Base-by-base conservation (phyloP, 2,797 vertebrate genomes). In the Smutsia gigantea region DNA sequence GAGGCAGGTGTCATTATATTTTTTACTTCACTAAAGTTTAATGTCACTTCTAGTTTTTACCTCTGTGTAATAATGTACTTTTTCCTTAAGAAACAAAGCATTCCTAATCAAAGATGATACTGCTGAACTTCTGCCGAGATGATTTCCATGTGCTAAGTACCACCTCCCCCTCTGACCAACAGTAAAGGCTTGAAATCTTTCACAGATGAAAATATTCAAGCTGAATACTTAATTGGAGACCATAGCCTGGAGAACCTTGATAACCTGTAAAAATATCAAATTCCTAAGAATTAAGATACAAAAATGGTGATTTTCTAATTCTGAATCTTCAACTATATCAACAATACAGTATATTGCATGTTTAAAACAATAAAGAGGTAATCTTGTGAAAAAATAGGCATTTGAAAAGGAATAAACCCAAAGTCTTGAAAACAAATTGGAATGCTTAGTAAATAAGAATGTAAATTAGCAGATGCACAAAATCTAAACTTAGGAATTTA, bases 211-310 rank as follows among this genome's bases (percentile, higher is more conserved):
- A 97, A 92, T 85, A 96, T 75, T 94, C 89, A 90, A 83, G 55
- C 51, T 92, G 69, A 88, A 57, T 87, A 93, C 49, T 86, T 92
- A 87, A 19, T 57, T 89, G 87, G 27, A 95, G 31, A 23, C 14
- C 69, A 23, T 4, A 92, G 53, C 27, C 46, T 63, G 68, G 37
- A 85, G 15, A 87, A 90, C 4, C 19, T 19, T 81, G 17, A 74
- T 94, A 89, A 87, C 18, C 53, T 89, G 66, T 81, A 95, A 96
- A 94, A 2, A 94, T 84, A 90, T 21, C 53, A 96, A 88, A 79
- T 88, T 90, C 74, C 85, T 96, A 95, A 96, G 15, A 95, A 94
- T 88, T 82, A 92, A 87, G 55, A 93, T 72, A 94, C 27, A 96
- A 96, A 95, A 90, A 81, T 31, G 8, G 29, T 75, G 27, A 31